phyloP scores from a whole-genome alignment of 1,140 invertebrate species.

The Bombus fervidus region DNA sequence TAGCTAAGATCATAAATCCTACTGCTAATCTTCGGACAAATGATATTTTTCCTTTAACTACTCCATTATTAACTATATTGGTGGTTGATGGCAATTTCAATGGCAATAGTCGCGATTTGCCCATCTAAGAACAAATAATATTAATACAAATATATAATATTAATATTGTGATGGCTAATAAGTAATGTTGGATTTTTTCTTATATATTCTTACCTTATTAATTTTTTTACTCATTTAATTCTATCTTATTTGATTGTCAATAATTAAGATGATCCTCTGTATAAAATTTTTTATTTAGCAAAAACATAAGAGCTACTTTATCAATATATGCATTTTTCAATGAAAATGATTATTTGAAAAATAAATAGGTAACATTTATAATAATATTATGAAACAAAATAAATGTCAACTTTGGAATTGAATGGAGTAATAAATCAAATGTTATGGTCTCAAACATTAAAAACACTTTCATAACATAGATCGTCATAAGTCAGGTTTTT shows the following conservation, averaged over 20 bases:
- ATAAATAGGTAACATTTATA: not conserved
- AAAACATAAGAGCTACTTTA: not conserved
- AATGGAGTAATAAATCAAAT: conserved; percentile 10
- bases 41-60: conserved; percentile 72
- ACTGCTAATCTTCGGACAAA: conserved; percentile 76
- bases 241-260: not conserved
- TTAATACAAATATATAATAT: not conserved
- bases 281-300: not conserved
- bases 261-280: too few relatives aligned
- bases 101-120: conserved; percentile 70
- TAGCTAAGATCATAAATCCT: conserved; percentile 76
- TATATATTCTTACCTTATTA: not conserved
- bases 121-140: conserved; percentile 68
- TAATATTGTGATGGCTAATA: too few relatives aligned
- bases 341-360: not conserved
- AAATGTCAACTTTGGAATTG: not conserved
- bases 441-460: not conserved
- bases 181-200: too few relatives aligned
- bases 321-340: not conserved
- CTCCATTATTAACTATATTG: conserved; percentile 64
- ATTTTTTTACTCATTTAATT: not conserved
- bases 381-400: not conserved
- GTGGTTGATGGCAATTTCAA: conserved; percentile 72
- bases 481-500: not conserved
- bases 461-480: not conserved